phyloP scores from a whole-genome alignment of 2,797 vertebrate species.

The Anabacerthia variegaticeps region DNA sequence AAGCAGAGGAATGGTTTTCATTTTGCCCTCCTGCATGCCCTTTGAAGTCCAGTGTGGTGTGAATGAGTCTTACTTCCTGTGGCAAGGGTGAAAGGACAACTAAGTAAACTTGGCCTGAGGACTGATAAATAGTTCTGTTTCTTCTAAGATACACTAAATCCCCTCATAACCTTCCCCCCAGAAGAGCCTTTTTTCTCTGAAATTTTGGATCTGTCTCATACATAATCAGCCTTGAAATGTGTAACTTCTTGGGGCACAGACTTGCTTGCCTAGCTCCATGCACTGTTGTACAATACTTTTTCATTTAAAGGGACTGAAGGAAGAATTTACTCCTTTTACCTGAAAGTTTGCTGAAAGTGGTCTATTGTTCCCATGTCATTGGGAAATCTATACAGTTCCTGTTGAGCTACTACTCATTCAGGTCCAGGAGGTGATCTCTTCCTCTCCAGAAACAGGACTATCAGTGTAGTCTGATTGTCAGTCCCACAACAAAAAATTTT shows the following conservation, averaged over 20 bases:
- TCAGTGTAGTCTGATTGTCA: background rate
- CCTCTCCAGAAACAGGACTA: background rate
- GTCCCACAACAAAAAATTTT: background rate
- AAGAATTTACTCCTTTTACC: background rate
- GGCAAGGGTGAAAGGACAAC: conserved; percentile 43
- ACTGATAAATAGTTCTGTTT: background rate
- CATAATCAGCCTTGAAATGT: background rate
- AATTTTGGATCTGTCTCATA: background rate
- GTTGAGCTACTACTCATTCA: background rate
- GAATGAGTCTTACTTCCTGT: conserved; percentile 47
- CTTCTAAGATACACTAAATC: background rate
- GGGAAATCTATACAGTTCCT: background rate
- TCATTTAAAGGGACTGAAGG: background rate
- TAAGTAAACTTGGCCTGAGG: conserved; percentile 32
- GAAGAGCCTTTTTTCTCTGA: background rate
- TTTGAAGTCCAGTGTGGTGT: conserved; percentile 17
- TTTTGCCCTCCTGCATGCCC: background rate
- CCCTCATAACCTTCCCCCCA: background rate
- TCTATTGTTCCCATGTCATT: background rate
- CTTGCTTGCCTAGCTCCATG: background rate
- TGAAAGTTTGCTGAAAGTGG: background rate
- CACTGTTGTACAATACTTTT: background rate
- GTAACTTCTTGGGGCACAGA: background rate
- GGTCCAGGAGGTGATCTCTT: background rate
- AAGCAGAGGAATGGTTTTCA: conserved; percentile 36